Evolutionary conservation across 1,140 invertebrate species (phyloP).

Genomic region (Venturia canescens): DNA sequence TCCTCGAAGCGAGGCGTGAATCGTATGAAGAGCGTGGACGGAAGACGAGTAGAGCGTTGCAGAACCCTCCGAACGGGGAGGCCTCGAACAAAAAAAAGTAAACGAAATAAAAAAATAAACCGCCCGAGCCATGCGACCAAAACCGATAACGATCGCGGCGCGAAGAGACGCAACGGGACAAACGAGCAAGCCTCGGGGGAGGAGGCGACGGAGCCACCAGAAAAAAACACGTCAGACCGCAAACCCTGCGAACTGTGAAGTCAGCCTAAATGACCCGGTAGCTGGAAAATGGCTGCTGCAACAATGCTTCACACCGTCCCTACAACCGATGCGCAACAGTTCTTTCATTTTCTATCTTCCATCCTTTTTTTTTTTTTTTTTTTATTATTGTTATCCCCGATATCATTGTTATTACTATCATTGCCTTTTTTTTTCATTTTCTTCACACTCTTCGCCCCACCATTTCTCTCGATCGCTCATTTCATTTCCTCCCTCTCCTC

Average conservation of each 20-base stretch:
- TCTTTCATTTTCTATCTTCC: conserved; percentile 28
- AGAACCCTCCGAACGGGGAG: background rate
- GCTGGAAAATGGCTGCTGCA: conserved; percentile 50
- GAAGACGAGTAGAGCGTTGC: background rate
- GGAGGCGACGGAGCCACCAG: background rate
- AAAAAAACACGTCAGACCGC: conserved; percentile 31
- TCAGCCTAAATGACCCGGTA: conserved; percentile 38
- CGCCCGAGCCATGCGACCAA: conserved; percentile 33
- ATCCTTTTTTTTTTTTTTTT: background rate
- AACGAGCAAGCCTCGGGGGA: background rate
- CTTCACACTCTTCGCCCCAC: conserved; percentile 5
- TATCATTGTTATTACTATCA: background rate
- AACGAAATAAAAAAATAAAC: conserved; percentile 29
- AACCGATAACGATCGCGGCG: conserved; percentile 41
- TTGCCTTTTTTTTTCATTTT: background rate
- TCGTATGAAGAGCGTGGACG: background rate
- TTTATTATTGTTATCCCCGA: background rate
- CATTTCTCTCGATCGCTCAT: conserved; percentile 32
- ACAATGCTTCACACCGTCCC: conserved; percentile 29
- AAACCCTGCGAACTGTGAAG: conserved; percentile 46
- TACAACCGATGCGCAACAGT: conserved; percentile 45
- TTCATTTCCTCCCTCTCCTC: conserved; percentile 1
- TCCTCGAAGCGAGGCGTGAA: conserved; percentile 44
- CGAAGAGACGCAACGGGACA: conserved; percentile 22
- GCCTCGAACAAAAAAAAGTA: background rate